phyloP scores from a whole-genome alignment of 2,113 vertebrate species.

The Phylloscopus trochilus region DNA sequence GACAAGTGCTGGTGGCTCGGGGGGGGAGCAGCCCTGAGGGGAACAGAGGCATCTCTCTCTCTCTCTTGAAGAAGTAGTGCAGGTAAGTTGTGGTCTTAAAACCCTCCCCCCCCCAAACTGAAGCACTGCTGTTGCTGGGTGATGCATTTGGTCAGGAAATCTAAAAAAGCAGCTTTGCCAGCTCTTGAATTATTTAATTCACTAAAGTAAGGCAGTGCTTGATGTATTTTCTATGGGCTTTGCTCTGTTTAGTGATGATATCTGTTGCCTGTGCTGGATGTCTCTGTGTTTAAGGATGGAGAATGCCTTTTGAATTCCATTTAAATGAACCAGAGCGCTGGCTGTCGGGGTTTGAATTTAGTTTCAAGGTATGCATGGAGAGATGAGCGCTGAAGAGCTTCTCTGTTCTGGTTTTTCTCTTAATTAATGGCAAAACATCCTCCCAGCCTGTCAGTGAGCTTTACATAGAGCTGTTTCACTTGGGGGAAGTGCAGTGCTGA shows the following conservation, averaged over 20 bases:
- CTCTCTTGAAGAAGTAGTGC: neutral
- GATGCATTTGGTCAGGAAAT: neutral
- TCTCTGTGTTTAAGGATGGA: slow-evolving; percentile 12
- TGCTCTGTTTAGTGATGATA: slow-evolving; percentile 9
- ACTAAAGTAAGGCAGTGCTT: slow-evolving; percentile 30
- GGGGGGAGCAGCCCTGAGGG: neutral
- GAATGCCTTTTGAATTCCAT: neutral
- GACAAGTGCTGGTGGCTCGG: neutral
- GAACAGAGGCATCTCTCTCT: neutral
- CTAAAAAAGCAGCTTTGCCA: neutral
- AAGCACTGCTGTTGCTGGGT: neutral
- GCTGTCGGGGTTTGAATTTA: neutral
- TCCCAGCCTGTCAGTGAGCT: neutral
- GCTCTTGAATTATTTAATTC: slow-evolving; percentile 56
- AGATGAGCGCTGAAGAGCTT: neutral
- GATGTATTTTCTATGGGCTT: slow-evolving; percentile 19
- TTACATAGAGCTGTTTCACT: neutral
- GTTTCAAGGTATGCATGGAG: neutral
- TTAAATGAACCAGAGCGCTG: neutral
- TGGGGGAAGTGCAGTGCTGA: neutral
- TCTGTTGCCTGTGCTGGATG: neutral
- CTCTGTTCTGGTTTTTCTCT: neutral
- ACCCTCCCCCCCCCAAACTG: neutral
- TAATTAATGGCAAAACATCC: neutral
- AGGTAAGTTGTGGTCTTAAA: slow-evolving; percentile 53